phyloP scores from a whole-genome alignment of 2,113 vertebrate genomes.

The Micronycteris hirsuta region DNA sequence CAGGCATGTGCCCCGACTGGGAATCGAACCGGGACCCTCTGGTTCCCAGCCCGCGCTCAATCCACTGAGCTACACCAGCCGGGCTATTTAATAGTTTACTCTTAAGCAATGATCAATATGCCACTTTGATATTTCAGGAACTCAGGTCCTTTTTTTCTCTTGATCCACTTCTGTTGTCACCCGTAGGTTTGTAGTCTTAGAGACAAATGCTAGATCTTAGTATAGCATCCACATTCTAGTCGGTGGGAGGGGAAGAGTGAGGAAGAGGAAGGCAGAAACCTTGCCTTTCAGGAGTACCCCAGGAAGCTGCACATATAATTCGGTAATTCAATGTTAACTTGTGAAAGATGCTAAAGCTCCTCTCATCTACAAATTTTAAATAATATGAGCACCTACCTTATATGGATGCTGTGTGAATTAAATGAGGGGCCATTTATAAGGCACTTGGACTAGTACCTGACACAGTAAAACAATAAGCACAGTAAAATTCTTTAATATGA shows the following conservation, averaged over 20 bases:
- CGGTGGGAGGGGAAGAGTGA: background rate
- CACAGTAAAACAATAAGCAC: background rate
- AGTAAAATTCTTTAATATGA: background rate
- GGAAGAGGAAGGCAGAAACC: background rate
- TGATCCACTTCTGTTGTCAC: background rate
- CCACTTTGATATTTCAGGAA: background rate
- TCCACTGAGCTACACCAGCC: too few species aligned
- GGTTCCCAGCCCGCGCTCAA: too few species aligned
- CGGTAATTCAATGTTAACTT: background rate
- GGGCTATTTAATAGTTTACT: background rate
- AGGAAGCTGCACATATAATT: background rate
- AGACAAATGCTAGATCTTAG: background rate
- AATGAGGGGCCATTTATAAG: background rate
- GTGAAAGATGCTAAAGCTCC: background rate
- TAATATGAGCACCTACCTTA: background rate
- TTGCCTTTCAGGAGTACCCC: background rate
- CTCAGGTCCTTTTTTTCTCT: background rate
- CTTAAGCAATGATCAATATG: background rate
- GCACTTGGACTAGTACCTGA: background rate
- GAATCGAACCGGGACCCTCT: too few species aligned
- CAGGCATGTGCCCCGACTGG: too few species aligned
- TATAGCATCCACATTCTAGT: background rate
- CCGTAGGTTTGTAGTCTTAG: background rate
- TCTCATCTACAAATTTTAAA: background rate
- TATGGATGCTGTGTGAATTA: background rate